These are phyloP conservation scores for Drosophila biarmipes DNA, from an alignment of 1,140 invertebrate genomes.

Conservation along the genomic window DNA sequence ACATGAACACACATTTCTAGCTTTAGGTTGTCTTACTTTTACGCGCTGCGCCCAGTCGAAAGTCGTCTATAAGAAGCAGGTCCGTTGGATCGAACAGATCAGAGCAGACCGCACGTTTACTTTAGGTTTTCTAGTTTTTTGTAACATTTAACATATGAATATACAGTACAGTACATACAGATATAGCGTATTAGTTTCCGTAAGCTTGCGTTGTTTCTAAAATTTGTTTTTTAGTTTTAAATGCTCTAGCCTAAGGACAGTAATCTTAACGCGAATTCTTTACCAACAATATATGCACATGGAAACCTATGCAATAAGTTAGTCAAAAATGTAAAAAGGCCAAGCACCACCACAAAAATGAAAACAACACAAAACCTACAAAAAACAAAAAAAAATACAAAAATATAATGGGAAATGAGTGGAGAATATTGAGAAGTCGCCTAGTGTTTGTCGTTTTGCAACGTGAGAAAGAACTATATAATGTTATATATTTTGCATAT, in stretches of 20 bases:
- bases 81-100: conserved; percentile 24
- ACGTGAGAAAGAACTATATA: conserved; percentile 63
- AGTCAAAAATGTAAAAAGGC: conserved; percentile 69
- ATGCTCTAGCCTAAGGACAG: conserved; percentile 64
- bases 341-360: conserved; percentile 52
- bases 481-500: conserved; percentile 80
- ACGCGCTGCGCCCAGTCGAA: conserved; percentile 46
- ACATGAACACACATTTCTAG: conserved; percentile 65
- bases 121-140: conserved; percentile 59
- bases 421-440: conserved; percentile 32
- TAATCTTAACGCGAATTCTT: conserved; percentile 62
- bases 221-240: conserved; percentile 83
- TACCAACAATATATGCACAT: conserved; percentile 73
- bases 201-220: conserved; percentile 78
- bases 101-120: conserved; percentile 53
- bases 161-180: conserved; percentile 49
- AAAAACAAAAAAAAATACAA: conserved; percentile 12
- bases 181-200: conserved; percentile 65
- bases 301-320: conserved; percentile 76
- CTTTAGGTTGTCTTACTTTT: conserved; percentile 45
- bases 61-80: conserved; percentile 34
- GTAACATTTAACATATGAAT: conserved; percentile 34
- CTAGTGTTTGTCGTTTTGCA: conserved; percentile 66
- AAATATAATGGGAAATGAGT: conserved; percentile 26
- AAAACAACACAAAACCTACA: conserved; percentile 29